Evolutionary conservation across 2,113 vertebrate species (phyloP).

Genomic region (Ornithorhynchus anatinus): DNA sequence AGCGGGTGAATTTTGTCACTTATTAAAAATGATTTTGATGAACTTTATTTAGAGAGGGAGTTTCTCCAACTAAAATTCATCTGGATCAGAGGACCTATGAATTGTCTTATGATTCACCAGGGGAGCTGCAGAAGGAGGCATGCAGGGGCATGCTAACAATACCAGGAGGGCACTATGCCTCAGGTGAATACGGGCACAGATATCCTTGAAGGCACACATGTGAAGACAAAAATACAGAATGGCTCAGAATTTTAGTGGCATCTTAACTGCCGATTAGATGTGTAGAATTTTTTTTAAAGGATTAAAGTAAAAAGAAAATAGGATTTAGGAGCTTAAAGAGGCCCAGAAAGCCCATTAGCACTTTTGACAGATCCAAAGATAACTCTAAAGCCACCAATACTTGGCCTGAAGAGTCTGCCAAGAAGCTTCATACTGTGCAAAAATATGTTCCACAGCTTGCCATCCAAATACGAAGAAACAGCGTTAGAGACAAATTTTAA

Average conservation of each 20-base stretch:
- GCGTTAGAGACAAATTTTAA: slow-evolving; percentile 69
- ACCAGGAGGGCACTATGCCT: slow-evolving; percentile 23
- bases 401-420: slow-evolving; percentile 81
- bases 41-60: background rate
- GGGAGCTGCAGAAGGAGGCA: slow-evolving; percentile 3
- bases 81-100: no score
- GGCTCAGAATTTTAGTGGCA: slow-evolving; percentile 47
- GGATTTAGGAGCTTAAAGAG: slow-evolving; percentile 78
- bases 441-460: slow-evolving; percentile 85
- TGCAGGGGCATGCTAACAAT: slow-evolving; percentile 42
- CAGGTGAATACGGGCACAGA: slow-evolving; percentile 54
- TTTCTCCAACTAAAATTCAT: no score
- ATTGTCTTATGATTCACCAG: no score
- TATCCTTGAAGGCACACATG: background rate
- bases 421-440: slow-evolving; percentile 80
- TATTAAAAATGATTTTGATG: background rate
- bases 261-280: slow-evolving; percentile 64
- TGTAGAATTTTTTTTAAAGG: slow-evolving; percentile 57
- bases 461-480: slow-evolving; percentile 78
- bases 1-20: background rate
- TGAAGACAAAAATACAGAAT: slow-evolving; percentile 44
- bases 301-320: slow-evolving; percentile 78
- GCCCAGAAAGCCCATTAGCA: slow-evolving; percentile 82
- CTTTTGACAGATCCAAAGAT: slow-evolving; percentile 84
- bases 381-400: slow-evolving; percentile 78